Conservation (phyloP, 1,140 invertebrate species). For the Polypedilum vanderplanki region DNA sequence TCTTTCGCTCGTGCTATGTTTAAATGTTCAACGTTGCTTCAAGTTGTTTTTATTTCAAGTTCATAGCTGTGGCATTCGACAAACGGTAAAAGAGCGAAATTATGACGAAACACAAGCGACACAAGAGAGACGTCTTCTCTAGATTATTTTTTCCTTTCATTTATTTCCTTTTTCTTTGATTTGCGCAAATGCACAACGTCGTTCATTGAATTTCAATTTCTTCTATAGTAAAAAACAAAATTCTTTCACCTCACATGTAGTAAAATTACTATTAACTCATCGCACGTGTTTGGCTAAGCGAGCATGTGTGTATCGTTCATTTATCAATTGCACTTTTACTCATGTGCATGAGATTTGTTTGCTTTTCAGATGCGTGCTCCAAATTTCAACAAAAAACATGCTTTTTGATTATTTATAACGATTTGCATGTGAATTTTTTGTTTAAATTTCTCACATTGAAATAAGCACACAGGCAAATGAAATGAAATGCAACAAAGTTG, state of each 20-base stretch:
- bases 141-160: too few species aligned
- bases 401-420: background rate
- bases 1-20: too few species aligned
- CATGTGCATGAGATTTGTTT: background rate
- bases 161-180: background rate
- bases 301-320: slow-evolving; percentile 1
- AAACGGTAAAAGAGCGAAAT: background rate
- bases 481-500: too few species aligned
- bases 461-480: too few species aligned
- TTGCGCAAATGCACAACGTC: background rate
- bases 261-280: background rate
- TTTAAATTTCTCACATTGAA: too few species aligned
- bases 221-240: background rate
- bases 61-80: background rate
- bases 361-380: background rate
- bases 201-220: background rate
- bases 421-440: too few species aligned
- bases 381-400: background rate
- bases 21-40: too few species aligned
- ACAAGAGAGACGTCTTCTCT: too few species aligned
- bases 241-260: background rate
- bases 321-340: background rate
- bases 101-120: background rate
- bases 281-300: background rate
- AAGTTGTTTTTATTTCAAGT: background rate